phyloP scores from a whole-genome alignment of 2,888 invertebrate species.

The Cotesia congregata region DNA sequence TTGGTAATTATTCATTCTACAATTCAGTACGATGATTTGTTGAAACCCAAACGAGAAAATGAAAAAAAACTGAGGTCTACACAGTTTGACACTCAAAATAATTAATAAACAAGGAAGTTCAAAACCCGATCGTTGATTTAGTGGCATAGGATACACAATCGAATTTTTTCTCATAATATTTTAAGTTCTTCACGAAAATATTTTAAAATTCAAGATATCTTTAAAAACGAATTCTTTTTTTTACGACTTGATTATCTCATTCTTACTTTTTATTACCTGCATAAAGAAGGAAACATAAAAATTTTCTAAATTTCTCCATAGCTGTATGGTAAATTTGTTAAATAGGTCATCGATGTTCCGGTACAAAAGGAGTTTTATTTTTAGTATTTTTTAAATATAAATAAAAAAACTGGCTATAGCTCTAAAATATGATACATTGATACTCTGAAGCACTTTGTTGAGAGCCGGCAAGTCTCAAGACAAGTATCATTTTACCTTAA shows the following conservation, averaged over 20 bases:
- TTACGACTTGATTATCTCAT: not conserved
- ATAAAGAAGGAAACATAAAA: not conserved
- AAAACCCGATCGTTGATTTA: no score
- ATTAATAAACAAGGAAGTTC: no score
- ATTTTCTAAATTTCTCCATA: not conserved
- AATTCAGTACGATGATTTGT: no score
- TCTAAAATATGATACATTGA: conserved; percentile 67
- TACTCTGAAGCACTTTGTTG: conserved; percentile 46
- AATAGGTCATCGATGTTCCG: not conserved
- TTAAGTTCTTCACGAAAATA: not conserved
- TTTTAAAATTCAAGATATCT: not conserved
- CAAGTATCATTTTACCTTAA: conserved; percentile 35
- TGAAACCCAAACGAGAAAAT: no score
- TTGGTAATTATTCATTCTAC: no score
- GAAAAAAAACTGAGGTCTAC: no score
- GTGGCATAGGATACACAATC: no score
- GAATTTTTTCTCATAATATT: not conserved
- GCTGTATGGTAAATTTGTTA: not conserved
- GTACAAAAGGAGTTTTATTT: not conserved
- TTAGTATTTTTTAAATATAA: not conserved
- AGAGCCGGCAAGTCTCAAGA: conserved; percentile 35
- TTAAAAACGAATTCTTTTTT: not conserved
- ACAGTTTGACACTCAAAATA: no score
- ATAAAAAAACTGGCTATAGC: conserved; percentile 36
- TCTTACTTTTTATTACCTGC: not conserved